These are phyloP conservation scores for Yponomeuta plumbellus DNA, from an alignment of 2,888 invertebrate species.

Conservation along the genomic window DNA sequence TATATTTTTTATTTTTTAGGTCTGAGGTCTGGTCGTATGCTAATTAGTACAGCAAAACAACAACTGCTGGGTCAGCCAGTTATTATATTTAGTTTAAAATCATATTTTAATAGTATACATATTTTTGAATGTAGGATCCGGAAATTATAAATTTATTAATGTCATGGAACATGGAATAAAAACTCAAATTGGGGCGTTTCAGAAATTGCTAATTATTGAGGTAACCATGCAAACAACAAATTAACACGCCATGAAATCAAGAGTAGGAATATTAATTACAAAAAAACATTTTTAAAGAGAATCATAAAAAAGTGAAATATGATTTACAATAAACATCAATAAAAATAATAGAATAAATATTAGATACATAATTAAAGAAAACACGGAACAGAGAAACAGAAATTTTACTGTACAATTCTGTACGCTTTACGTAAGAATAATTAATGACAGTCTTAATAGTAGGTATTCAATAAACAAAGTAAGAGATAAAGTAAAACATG, in stretches of 20 bases:
- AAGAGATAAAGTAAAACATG: conserved; percentile 13
- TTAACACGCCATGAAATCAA: not conserved
- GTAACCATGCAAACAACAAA: not conserved
- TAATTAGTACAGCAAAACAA: too few species aligned
- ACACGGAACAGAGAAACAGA: not conserved
- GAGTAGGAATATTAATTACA: not conserved
- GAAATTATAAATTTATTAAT: too few species aligned
- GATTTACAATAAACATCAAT: not conserved
- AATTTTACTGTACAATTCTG: not conserved
- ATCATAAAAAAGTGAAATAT: not conserved
- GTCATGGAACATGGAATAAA: too few species aligned
- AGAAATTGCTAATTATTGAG: too few species aligned
- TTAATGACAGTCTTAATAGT: not conserved
- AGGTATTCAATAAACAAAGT: not conserved
- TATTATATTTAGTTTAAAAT: too few species aligned
- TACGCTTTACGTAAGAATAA: too few species aligned
- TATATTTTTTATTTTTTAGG: too few species aligned
- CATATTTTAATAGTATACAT: too few species aligned
- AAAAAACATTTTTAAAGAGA: not conserved
- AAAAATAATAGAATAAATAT: not conserved
- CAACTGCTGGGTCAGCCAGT: too few species aligned
- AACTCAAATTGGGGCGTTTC: too few species aligned
- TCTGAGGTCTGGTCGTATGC: too few species aligned
- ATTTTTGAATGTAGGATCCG: too few species aligned
- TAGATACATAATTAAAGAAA: not conserved